phyloP scores from a whole-genome alignment of 2,797 vertebrate genomes.

The Esox lucius region DNA sequence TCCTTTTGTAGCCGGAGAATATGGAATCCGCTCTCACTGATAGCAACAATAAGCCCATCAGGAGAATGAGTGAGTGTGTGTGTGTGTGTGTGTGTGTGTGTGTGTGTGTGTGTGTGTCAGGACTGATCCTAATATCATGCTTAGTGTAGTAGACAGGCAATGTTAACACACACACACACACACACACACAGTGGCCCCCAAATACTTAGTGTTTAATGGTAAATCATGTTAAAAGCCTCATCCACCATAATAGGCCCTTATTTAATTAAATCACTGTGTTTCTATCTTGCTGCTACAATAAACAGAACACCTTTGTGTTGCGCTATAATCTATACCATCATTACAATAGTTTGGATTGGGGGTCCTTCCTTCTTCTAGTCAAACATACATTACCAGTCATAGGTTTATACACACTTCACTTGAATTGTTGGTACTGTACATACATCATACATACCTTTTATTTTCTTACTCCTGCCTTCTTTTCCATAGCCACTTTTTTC shows the following conservation, averaged over 20 bases:
- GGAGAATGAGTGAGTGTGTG: constrained; percentile 17
- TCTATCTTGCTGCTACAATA: constrained; percentile 43
- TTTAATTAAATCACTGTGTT: constrained; percentile 73
- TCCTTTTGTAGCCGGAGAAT: constrained; percentile 49
- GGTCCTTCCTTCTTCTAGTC: background rate
- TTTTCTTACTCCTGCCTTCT: no score
- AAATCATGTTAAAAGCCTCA: constrained; percentile 56
- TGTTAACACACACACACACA: no score
- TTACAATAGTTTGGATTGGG: constrained; percentile 50
- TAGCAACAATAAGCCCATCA: constrained; percentile 48
- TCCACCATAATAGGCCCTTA: constrained; percentile 59
- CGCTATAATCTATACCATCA: constrained; percentile 59
- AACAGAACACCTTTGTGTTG: constrained; percentile 56
- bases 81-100: constrained; percentile 8
- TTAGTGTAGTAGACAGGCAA: constrained; percentile 33
- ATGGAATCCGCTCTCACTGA: constrained; percentile 36
- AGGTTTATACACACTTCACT: no score
- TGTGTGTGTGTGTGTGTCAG: constrained; percentile 15
- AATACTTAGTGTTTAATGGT: constrained; percentile 39
- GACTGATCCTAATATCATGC: background rate
- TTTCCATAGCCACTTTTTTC: no score
- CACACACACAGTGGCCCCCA: constrained; percentile 35
- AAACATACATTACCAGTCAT: background rate
- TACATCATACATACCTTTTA: no score
- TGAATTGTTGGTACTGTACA: no score